Evolutionary conservation across 2,888 invertebrate genomes (phyloP), one percentile per base, ranked within the genome.

Genomic region (Torymus texanus): DNA sequence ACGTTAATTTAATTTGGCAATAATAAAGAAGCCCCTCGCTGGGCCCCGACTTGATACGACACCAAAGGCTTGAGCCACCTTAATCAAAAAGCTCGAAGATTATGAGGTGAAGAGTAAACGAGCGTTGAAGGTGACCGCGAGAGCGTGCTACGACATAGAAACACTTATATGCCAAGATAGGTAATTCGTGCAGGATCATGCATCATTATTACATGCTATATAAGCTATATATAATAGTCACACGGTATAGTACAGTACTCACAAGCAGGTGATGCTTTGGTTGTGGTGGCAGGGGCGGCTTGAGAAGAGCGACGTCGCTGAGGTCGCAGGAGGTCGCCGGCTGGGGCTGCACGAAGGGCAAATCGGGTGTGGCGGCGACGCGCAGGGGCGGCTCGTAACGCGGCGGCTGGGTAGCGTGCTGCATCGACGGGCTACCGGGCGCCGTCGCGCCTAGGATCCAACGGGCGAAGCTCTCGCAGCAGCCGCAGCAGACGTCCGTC

Each of bases 401-500:
- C n/a, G 89, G 88, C 2, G 88, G 87, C 18, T 84, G 82, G 61
- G 87, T 86, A 16, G 82, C 80, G 11, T 74, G 74, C n/a, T 66
- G 58, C 56, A 75, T 67, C 24, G 41, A 41, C 8, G 80, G 78
- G 21, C 81, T 80, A 78, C 84, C 81, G 41, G 84, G 82, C 21
- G 84, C 80, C 16, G 86, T 84, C 14, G 87, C 87, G 24, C 90
- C 89, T 29, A 93, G 89, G 67, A 93, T 92, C 88, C 93, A 93
- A 83, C 93, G 92, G 83, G 92, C 93, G 91, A 93, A 92, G 84
- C 92, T 92, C 83, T 93, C 93, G 89, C 94, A 94, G 89, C 94
- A 94, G 66, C 95, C 95, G 90, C 95, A 95, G 91, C 95, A 94
- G 61, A 95, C 91, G 88, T 95, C 95, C 71, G 94, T 90, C 58